Percentiles rank a stretch among this genome's conserved stretches.
phyloP scores from a whole-genome alignment of 2,113 vertebrate genomes.

The Corvus moneduloides region DNA sequence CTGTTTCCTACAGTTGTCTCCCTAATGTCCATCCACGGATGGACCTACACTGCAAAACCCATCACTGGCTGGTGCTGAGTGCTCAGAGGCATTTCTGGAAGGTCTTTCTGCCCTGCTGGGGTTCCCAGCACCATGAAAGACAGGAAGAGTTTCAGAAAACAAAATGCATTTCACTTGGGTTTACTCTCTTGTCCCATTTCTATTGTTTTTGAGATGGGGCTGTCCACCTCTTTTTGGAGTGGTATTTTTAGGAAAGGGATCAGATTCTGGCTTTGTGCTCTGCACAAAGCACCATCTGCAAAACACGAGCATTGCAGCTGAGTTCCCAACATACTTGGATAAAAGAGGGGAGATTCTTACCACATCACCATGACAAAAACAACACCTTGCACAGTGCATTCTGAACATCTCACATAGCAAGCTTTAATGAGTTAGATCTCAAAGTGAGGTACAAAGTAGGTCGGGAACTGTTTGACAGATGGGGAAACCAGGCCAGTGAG shows the following conservation, averaged over 20 bases:
- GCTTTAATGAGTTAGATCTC: background rate
- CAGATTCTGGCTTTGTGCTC: background rate
- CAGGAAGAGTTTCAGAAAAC: background rate
- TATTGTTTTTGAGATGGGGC: background rate
- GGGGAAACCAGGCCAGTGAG: background rate
- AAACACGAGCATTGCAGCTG: background rate
- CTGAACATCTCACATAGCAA: background rate
- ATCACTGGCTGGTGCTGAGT: background rate
- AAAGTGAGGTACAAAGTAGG: slow-evolving; percentile 22
- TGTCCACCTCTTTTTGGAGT: background rate
- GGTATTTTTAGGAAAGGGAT: background rate
- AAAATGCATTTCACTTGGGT: background rate
- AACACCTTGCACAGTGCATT: background rate
- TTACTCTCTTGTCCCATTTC: background rate
- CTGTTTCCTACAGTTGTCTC: background rate
- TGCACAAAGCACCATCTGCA: background rate
- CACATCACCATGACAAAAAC: background rate
- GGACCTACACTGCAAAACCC: background rate
- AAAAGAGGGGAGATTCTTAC: background rate
- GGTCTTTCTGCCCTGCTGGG: background rate
- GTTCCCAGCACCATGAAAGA: background rate
- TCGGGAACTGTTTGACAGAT: background rate
- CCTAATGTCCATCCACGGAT: background rate
- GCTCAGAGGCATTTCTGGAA: background rate
- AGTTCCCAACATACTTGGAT: background rate